Evolutionary conservation across 2,113 vertebrate species (phyloP).

Genomic region (Chiloscyllium plagiosum): DNA sequence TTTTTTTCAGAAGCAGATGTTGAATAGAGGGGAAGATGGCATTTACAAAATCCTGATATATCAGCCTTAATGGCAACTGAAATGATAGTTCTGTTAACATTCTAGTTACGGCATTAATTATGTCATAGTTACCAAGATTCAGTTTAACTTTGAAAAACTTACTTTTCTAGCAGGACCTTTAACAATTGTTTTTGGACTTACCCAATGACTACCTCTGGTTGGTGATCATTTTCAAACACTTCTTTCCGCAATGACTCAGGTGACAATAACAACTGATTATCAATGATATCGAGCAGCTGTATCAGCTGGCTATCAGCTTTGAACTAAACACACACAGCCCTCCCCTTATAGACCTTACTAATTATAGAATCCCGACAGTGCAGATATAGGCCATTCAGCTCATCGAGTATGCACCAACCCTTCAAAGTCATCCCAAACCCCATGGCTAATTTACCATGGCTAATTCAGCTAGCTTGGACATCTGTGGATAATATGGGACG

Average conservation of each 20-base stretch:
- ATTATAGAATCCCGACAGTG: no score
- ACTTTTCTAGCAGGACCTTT: neutral
- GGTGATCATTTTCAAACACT: neutral
- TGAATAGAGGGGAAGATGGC: neutral
- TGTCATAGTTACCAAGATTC: neutral
- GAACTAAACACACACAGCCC: neutral
- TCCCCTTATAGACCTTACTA: neutral
- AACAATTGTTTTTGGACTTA: neutral
- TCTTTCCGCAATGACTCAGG: neutral
- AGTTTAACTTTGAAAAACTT: neutral
- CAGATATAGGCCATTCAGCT: no score
- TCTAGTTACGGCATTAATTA: neutral
- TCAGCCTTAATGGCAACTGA: neutral
- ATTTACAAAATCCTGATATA: neutral
- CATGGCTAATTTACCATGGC: no score
- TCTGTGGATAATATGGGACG: no score
- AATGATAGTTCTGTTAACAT: neutral
- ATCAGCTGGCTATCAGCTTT: neutral
- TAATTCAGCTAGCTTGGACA: no score
- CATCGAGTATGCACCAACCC: no score
- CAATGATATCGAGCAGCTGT: neutral
- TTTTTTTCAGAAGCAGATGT: constrained; percentile 1
- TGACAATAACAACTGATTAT: neutral
- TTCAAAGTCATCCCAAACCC: no score
- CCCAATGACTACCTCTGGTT: neutral